These are phyloP conservation scores for Bhutanitis thaidina DNA, from an alignment of 2,888 invertebrate genomes.

Conservation along the genomic window DNA sequence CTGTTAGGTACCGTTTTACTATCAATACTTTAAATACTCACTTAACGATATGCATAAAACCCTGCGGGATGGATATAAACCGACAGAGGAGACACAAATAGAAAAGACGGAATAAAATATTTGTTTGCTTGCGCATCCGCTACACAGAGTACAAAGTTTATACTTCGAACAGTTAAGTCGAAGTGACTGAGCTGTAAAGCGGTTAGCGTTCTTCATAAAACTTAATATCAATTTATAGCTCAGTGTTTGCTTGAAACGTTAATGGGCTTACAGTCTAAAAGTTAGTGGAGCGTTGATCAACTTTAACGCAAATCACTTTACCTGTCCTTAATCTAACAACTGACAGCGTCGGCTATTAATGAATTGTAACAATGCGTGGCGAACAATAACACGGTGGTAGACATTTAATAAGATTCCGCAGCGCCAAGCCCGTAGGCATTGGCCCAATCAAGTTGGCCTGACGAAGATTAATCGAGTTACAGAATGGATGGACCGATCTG, in stretches of 20 bases:
- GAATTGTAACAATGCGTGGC: constrained; percentile 64
- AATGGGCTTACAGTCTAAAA: constrained; percentile 15
- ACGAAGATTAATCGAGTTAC: constrained; percentile 66
- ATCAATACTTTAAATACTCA: no score
- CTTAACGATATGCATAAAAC: no score
- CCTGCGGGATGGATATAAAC: no score
- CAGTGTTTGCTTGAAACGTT: constrained; percentile 7
- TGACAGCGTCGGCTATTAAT: constrained; percentile 65
- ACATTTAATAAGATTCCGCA: constrained; percentile 69
- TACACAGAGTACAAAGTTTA: constrained; percentile 12
- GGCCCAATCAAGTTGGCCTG: constrained; percentile 57
- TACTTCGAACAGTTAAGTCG: constrained; percentile 13
- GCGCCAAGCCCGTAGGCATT: constrained; percentile 62
- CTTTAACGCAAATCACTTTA: constrained; percentile 18
- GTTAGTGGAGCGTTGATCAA: constrained; percentile 12
- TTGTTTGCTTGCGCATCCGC: constrained; percentile 5
- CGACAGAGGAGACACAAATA: no score
- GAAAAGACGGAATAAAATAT: neutral
- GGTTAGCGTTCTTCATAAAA: constrained; percentile 17
- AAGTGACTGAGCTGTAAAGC: constrained; percentile 16
- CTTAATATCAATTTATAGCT: constrained; percentile 16
- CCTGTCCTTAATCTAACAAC: constrained; percentile 43
- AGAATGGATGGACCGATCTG: constrained; percentile 41
- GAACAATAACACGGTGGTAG: constrained; percentile 59
- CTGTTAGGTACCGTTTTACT: no score